Base-by-base conservation (phyloP, 2,113 vertebrate genomes). In the Dromas ardeola region DNA sequence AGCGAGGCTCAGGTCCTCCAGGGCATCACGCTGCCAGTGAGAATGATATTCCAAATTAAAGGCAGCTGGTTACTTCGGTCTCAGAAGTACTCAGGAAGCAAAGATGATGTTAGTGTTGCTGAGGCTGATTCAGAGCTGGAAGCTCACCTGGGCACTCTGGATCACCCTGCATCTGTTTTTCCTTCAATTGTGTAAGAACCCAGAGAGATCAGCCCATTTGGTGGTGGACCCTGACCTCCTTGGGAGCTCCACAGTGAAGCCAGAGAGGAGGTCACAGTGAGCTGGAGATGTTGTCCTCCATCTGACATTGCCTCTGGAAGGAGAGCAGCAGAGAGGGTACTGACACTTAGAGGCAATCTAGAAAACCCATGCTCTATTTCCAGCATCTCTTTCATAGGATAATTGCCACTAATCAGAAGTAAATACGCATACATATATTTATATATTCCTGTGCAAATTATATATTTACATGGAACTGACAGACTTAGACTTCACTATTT, bases 381-480 rank as follows among this genome's bases (percentile, higher is more conserved):
- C 94, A 96, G 77, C 87, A 45, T 82, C 63, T 86, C 90, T 88
- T 92, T 91, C 62, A 43, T 65, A 85, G 94, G 93, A 91, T 83
- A 96, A 97, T 97, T 94, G 86, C 86, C 90, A 76, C 95, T 98
- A 97, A 98, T 96, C 96, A 95, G 95, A 95, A 97, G 81, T 94
- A 98, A 97, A 97, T 84, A 97, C 0, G 8, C 52, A 59, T 45
- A 55, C 27, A 63, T 47, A 59, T 80, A 76, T 92, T 94, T 90
- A 80, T 94, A 91, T 63, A 94, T 97, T 94, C 77, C 90, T 95
- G 91, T 65, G 90, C 56, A 97, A 97, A 97, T 97, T 95, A 94
- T 92, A 29, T 97, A 96, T 98, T 97, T 96, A 81, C 80, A 95
- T 55, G 86, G 90, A 95, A 90, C 91, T 93, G 95, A 92, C 50